Evolutionary conservation across 2,797 vertebrate species (phyloP), one percentile per base, ranked within the genome.

Genomic region (Pterois miles): DNA sequence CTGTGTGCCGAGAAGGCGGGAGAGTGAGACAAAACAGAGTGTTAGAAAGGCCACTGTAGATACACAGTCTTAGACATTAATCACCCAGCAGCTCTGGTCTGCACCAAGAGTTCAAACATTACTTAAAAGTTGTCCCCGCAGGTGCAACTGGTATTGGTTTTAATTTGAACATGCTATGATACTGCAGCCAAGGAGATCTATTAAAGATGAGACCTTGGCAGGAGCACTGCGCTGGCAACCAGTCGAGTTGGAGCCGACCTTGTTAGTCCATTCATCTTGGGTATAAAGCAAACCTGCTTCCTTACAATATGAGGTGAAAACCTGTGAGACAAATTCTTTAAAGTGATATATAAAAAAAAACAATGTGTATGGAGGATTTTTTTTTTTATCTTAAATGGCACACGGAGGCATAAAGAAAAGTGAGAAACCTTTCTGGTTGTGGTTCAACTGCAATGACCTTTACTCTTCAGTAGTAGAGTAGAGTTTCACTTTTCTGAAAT

Each of bases 141-240:
- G 84, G 82, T 83, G 63, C 57, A 77, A 88, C 71, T 70, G 40
- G 69, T 83, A 53, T 75, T 36, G 71, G 60, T 84, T 92, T 90
- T 92, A 89, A 92, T 93, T 86, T 86, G 76, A 90, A 68, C 81
- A 66, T 71, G 83, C 82, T 90, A 52, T 85, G 68, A 83, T 86
- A 40, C 76, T 60, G 68, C 58, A 68, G 79, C 83, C 64, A 63
- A 70, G 81, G 46, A 68, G 59, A 91, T 90, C 68, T 90, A 86
- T 94, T 91, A 92, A 91, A 92, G 85, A 92, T 86, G 83, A 92
- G 87, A 85, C 85, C 72, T 86, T 91, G 91, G 89, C 89, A 71
- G 75, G 57, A 60, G 73, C 71, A 82, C 80, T 56, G 66, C 2
- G 18, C 78, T 87, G 86, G 88, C 78, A 82, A 65, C 71, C 46